phyloP scores from a whole-genome alignment of 2,113 vertebrate species.

The Daubentonia madagascariensis region DNA sequence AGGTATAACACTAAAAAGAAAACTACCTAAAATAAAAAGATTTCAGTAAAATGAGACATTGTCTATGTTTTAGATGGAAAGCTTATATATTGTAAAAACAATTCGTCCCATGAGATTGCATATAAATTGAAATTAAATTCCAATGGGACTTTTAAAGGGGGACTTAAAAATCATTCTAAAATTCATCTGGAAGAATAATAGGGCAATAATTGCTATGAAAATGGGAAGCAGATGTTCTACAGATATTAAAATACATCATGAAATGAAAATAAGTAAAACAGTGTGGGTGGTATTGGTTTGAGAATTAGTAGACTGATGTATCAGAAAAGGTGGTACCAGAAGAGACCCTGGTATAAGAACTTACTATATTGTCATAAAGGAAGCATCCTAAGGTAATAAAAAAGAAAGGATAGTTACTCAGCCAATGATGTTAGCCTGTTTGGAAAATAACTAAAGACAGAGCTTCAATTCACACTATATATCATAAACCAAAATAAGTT shows the following conservation, averaged over 20 bases:
- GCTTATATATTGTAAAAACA: background rate
- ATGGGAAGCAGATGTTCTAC: background rate
- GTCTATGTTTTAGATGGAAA: background rate
- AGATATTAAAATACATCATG: background rate
- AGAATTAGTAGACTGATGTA: background rate
- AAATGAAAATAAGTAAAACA: background rate
- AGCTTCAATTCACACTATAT: background rate
- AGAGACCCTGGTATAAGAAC: background rate
- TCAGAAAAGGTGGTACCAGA: background rate
- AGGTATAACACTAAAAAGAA: background rate
- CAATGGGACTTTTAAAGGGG: background rate
- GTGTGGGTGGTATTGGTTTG: background rate
- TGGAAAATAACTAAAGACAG: background rate
- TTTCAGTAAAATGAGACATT: background rate
- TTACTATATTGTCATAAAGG: background rate
- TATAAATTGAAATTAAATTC: constrained; percentile 24
- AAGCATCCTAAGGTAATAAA: background rate
- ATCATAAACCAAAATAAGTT: constrained; percentile 7
- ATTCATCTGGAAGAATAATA: background rate
- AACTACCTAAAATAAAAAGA: background rate
- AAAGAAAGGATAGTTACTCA: background rate
- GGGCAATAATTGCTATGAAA: background rate
- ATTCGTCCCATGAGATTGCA: background rate
- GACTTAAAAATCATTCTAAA: constrained; percentile 1
- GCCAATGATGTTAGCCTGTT: background rate